These are phyloP conservation scores for Xenotilapia leptura DNA, from an alignment of 2,113 vertebrate genomes.

Conservation along the genomic window DNA sequence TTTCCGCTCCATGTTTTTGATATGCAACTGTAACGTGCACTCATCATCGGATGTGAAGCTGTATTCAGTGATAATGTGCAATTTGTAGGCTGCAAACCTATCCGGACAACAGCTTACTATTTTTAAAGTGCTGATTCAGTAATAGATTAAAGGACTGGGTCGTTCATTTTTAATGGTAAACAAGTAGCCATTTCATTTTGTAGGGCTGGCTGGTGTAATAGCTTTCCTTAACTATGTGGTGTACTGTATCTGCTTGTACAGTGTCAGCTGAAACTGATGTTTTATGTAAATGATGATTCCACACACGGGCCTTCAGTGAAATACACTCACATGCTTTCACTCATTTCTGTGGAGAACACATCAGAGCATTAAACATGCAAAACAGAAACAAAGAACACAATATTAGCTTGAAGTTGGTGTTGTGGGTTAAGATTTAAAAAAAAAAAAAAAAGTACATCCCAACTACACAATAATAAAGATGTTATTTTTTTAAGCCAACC, in stretches of 20 bases:
- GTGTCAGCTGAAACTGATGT: not conserved
- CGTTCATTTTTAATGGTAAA: not conserved
- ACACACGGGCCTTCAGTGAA: not conserved
- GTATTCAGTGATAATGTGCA: conserved; percentile 12
- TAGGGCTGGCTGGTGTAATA: not conserved
- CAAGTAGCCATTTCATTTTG: not conserved
- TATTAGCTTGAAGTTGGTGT: not conserved
- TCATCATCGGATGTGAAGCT: not conserved
- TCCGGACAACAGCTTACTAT: not conserved
- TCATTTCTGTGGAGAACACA: not conserved
- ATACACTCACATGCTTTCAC: not conserved
- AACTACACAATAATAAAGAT: conserved; percentile 33
- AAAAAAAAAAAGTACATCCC: not conserved
- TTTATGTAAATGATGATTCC: not conserved
- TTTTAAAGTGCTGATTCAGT: not conserved
- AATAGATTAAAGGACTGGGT: not conserved
- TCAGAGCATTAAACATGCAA: not conserved
- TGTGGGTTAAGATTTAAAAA: not conserved
- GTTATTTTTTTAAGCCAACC: conserved; percentile 42
- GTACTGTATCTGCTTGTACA: not conserved
- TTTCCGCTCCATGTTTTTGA: not conserved
- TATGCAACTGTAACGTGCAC: not conserved
- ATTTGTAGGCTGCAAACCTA: not conserved
- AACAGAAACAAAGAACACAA: not conserved
- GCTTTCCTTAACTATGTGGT: not conserved